phyloP scores from a whole-genome alignment of 2,113 vertebrate species.

The Pachycephala philippinensis region DNA sequence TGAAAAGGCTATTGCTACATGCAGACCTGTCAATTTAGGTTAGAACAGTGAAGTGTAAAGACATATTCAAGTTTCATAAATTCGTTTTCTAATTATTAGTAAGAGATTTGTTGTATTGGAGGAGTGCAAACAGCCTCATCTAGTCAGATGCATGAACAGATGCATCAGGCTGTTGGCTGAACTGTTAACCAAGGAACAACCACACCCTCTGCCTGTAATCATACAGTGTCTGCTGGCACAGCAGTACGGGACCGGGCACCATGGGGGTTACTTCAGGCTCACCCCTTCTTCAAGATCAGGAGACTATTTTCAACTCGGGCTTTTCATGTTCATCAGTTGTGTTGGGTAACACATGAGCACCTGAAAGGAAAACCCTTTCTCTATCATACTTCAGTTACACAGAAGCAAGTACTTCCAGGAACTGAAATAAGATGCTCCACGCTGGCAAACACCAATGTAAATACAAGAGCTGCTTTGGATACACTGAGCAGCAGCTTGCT shows the following conservation, averaged over 20 bases:
- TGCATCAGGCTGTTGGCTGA: not conserved
- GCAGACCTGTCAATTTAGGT: not conserved
- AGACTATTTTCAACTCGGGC: not conserved
- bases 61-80: not conserved
- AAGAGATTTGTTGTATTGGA: not conserved
- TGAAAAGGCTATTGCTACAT: not conserved
- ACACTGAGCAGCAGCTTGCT: not conserved
- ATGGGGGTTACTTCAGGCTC: fast-evolving
- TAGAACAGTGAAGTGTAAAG: not conserved
- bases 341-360: not conserved
- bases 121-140: not conserved
- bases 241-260: not conserved
- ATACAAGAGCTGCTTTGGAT: not conserved
- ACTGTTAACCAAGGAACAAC: not conserved
- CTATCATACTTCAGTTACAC: not conserved
- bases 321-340: not conserved
- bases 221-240: not conserved
- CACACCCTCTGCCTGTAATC: not conserved
- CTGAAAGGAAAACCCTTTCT: not conserved
- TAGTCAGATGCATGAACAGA: not conserved
- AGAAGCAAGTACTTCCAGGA: not conserved
- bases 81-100: not conserved
- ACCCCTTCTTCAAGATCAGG: not conserved
- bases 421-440: not conserved
- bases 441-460: not conserved